Percentiles rank a stretch among this genome's conserved stretches.
phyloP scores from a whole-genome alignment of 2,113 vertebrate species.

The Forbesichthys agassizii region DNA sequence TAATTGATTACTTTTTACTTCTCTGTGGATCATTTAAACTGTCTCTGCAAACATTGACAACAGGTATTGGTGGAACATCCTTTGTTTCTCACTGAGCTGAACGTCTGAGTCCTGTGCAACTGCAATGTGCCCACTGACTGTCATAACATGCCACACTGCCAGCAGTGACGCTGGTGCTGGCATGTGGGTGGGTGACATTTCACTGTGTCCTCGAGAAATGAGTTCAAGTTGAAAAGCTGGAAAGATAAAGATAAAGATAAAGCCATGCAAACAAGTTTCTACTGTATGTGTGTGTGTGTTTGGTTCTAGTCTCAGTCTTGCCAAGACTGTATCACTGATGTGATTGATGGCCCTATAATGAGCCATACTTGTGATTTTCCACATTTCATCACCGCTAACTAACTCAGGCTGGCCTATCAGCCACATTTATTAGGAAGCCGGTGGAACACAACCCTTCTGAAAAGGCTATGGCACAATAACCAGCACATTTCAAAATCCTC shows the following conservation, averaged over 20 bases:
- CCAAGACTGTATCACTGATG: constrained; percentile 15
- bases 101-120: too few relatives aligned
- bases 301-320: constrained; percentile 4
- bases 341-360: constrained; percentile 36
- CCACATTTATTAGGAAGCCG: constrained; percentile 13
- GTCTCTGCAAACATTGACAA: too few relatives aligned
- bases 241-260: background rate
- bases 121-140: too few relatives aligned
- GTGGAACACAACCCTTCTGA: constrained; percentile 19
- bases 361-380: constrained; percentile 31
- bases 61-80: too few relatives aligned
- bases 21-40: too few relatives aligned
- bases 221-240: background rate
- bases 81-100: too few relatives aligned
- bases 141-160: too few relatives aligned
- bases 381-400: constrained; percentile 45
- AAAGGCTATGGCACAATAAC: constrained; percentile 22
- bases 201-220: too few relatives aligned
- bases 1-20: too few relatives aligned
- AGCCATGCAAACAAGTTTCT: too few relatives aligned
- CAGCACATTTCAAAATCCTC: constrained; percentile 7
- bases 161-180: too few relatives aligned
- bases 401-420: constrained; percentile 18
- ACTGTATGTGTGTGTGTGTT: constrained; percentile 9
- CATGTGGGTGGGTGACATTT: too few relatives aligned